Base-by-base conservation (phyloP, 2,113 vertebrate genomes). In the Murina feae region DNA sequence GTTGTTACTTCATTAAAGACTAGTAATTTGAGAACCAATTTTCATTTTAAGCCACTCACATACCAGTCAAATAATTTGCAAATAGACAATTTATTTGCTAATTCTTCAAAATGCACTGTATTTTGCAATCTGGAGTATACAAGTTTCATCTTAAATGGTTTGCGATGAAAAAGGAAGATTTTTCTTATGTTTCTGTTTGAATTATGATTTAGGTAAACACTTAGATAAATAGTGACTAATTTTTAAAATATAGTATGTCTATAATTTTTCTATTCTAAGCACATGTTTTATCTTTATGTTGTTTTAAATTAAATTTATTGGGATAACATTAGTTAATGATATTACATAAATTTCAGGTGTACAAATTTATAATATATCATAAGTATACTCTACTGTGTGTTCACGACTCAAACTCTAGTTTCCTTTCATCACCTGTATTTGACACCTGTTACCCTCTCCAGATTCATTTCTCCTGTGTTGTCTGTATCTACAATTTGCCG, bases 41-140 rank as follows among this genome's bases (percentile, higher is more conserved):
- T 84, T 93, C 68, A 91, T 91, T 94, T 95, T 81, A 88, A 39
- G 28, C 75, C 63, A 86, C 71, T 93, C 71, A 94, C 21, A 47
- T 90, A 66, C 2, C 16, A 88, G 20, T 69, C 39, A 66, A 60
- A 20, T 96, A 60, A 92, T 93, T 95, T 95, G 2, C 28, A 89
- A 88, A 82, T 23, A 90, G 35, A 5, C n/a, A 65, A 65, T 95
- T 88, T 85, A 7, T 71, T 94, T 75, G 6, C 20, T 78, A 93
- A 49, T 90, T 93, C 35, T 91, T 84, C 35, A 90, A 82, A 90
- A 68, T 32, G 30, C 0, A 30, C 1, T 25, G 39, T 9, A 51
- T 86, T 60, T 55, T 63, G 4, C 28, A 49, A 91, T 92, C 58
- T 82, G 13, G 6, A 68, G 28, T 76, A 28, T 23, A 58, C 1